phyloP scores from a whole-genome alignment of 2,113 vertebrate species.

The Psammodynastes pulverulentus region DNA sequence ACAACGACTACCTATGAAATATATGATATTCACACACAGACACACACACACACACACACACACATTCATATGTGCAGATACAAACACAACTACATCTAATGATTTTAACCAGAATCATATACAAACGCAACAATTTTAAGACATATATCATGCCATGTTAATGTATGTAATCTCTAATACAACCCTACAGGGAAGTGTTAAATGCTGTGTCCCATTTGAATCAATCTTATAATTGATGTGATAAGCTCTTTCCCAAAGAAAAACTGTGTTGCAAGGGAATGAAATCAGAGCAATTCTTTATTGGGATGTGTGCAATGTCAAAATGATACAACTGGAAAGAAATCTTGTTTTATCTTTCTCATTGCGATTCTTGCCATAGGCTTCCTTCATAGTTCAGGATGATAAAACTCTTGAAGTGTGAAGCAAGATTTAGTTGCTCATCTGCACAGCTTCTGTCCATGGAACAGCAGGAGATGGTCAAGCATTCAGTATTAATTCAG shows the following conservation, averaged over 20 bases:
- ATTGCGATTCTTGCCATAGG: not conserved
- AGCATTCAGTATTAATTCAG: not conserved
- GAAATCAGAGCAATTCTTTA: not conserved
- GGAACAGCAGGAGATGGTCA: not conserved
- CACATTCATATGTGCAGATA: not conserved
- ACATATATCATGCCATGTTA: not conserved
- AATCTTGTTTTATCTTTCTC: not conserved
- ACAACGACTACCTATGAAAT: not conserved
- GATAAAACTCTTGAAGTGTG: not conserved
- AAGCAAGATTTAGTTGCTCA: not conserved
- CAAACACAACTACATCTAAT: not conserved
- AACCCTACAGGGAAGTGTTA: not conserved
- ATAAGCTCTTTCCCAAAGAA: not conserved
- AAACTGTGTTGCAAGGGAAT: not conserved
- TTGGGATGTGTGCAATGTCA: too few relatives aligned
- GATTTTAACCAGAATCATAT: not conserved
- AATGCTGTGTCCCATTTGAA: not conserved
- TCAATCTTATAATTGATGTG: not conserved
- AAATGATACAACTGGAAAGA: not conserved
- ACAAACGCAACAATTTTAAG: not conserved
- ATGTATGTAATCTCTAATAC: not conserved
- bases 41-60: not conserved
- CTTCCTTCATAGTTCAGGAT: not conserved
- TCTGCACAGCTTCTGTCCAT: not conserved
- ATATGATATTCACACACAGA: not conserved